These are phyloP conservation scores for Tetragonula clypearis DNA, from an alignment of 1,140 invertebrate genomes.

Conservation along the genomic window DNA sequence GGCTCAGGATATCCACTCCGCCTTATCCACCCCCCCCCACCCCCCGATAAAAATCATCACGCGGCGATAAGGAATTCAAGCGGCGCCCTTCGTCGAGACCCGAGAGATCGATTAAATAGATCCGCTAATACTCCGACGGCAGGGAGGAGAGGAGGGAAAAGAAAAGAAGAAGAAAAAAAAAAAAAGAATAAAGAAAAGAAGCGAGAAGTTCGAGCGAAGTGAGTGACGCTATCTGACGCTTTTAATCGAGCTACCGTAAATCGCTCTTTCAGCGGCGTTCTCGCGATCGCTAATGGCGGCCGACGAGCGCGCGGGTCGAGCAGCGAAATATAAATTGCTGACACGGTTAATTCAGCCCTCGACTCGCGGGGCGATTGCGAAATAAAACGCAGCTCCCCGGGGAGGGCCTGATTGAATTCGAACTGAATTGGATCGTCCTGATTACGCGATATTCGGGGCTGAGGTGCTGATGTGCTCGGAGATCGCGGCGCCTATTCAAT, in stretches of 20 bases:
- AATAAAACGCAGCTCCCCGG: conserved; percentile 10
- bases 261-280: conserved; percentile 47
- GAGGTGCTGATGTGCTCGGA: neutral
- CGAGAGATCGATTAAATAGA: conserved; percentile 68
- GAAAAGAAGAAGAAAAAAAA: neutral
- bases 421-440: neutral
- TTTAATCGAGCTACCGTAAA: conserved; percentile 48
- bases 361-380: neutral
- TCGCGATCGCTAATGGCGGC: conserved; percentile 44
- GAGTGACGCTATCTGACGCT: conserved; percentile 45
- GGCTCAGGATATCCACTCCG: conserved; percentile 71
- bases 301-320: conserved; percentile 17
- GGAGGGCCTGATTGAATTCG: neutral
- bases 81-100: conserved; percentile 63
- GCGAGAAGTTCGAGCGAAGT: neutral
- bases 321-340: conserved; percentile 50
- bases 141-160: neutral
- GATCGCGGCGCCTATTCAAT: neutral
- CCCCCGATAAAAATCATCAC: conserved; percentile 76
- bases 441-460: neutral
- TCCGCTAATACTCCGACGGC: conserved; percentile 68
- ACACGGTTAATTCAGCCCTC: conserved; percentile 42
- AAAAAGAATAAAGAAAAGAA: neutral
- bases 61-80: conserved; percentile 75
- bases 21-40: conserved; percentile 56